Conservation (phyloP, 2,888 invertebrate species). For the Anorthoa munda region DNA sequence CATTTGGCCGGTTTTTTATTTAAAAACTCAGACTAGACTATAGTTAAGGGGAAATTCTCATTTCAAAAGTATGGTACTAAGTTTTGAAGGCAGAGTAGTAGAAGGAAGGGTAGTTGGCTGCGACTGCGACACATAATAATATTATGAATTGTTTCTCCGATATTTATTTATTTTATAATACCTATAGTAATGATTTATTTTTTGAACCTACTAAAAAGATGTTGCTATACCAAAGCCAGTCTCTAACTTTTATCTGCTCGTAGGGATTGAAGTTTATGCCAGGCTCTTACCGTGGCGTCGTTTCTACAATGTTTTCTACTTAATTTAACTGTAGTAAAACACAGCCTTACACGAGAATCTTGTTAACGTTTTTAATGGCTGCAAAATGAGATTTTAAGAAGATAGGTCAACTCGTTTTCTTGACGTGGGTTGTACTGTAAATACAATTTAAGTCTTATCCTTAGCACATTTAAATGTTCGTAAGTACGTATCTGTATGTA, state of each 20-base stretch:
- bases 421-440: neutral
- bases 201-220: neutral
- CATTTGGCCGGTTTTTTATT: no score
- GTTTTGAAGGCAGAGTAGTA: no score
- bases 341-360: conserved; percentile 44
- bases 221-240: conserved; percentile 13
- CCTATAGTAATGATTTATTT: neutral
- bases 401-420: neutral
- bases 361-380: conserved; percentile 42
- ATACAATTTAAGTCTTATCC: neutral
- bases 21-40: no score
- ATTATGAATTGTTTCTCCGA: no score
- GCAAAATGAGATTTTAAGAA: conserved; percentile 11
- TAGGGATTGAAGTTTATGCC: conserved; percentile 37
- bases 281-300: conserved; percentile 20
- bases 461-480: neutral
- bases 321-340: conserved; percentile 47
- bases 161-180: no score
- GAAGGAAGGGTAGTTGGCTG: no score
- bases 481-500: no score
- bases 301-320: conserved; percentile 34
- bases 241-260: conserved; percentile 35
- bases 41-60: no score
- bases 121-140: no score
- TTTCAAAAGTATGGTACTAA: no score